Evolutionary conservation across 2,797 vertebrate genomes (phyloP).

Genomic region (Catostomus latipinnis): DNA sequence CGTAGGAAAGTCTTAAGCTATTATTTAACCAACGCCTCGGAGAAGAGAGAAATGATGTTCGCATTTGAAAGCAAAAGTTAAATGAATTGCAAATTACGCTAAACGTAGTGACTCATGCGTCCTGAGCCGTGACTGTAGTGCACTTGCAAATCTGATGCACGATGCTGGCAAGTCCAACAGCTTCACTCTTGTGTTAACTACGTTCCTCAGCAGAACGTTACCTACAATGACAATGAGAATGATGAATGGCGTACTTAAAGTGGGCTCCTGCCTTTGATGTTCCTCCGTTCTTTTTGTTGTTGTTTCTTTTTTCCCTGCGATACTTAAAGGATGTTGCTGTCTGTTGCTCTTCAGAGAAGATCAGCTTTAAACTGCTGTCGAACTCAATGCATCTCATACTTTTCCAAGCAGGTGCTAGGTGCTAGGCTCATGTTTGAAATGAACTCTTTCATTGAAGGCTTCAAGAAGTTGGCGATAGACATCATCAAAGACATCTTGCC

Average conservation of each 20-base stretch:
- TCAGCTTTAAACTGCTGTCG: constrained; percentile 22
- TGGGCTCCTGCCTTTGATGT: constrained; percentile 32
- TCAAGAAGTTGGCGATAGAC: constrained; percentile 70
- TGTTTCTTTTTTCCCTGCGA: background rate
- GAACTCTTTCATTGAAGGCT: constrained; percentile 37
- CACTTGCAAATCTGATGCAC: constrained; percentile 30
- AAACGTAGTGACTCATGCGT: constrained; percentile 25
- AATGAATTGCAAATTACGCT: constrained; percentile 34
- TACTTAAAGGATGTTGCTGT: constrained; percentile 34
- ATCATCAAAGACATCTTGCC: constrained; percentile 71
- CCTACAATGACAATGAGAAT: constrained; percentile 45
- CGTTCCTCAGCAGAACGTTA: constrained; percentile 47
- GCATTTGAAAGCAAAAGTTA: constrained; percentile 45
- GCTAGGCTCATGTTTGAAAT: constrained; percentile 38
- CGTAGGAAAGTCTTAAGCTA: constrained; percentile 39
- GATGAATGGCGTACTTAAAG: constrained; percentile 41
- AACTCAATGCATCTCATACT: constrained; percentile 37
- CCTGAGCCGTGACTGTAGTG: constrained; percentile 23
- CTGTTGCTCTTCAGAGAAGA: constrained; percentile 27
- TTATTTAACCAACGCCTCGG: constrained; percentile 31
- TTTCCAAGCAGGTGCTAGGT: constrained; percentile 41
- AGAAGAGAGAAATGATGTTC: background rate
- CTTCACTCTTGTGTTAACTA: constrained; percentile 36
- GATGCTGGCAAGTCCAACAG: constrained; percentile 27
- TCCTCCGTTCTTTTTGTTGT: constrained; percentile 19